phyloP scores from a whole-genome alignment of 2,113 vertebrate genomes.

The Etia nguti region DNA sequence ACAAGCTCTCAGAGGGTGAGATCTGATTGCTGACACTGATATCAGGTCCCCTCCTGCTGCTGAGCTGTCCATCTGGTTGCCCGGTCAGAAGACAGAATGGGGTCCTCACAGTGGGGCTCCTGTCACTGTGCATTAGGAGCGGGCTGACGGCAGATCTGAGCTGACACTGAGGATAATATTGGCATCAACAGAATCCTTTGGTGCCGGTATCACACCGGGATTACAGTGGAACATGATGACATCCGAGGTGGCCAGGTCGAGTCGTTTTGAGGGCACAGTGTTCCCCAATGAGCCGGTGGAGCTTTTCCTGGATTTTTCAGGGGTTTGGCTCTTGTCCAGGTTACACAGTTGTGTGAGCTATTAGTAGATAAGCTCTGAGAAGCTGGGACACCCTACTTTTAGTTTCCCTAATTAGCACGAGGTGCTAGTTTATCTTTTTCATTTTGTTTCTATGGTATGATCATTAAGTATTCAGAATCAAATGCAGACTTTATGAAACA shows the following conservation, averaged over 20 bases:
- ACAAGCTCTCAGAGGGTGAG: slow-evolving; percentile 55
- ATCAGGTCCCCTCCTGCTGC: slow-evolving; percentile 54
- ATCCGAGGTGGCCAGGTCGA: slow-evolving; percentile 37
- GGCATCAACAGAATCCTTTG: slow-evolving; percentile 50
- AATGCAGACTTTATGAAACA: background rate
- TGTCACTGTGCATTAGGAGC: slow-evolving; percentile 61
- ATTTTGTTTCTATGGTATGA: background rate
- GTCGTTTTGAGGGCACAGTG: slow-evolving; percentile 18
- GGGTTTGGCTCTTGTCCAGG: slow-evolving; percentile 13
- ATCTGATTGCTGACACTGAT: slow-evolving; percentile 72
- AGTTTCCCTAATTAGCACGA: background rate
- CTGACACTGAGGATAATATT: slow-evolving; percentile 64
- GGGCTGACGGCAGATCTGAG: slow-evolving; percentile 37
- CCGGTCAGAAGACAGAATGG: slow-evolving; percentile 59
- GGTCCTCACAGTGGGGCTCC: slow-evolving; percentile 56
- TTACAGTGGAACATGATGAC: slow-evolving; percentile 43
- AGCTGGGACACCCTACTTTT: slow-evolving; percentile 17
- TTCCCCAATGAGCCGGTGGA: slow-evolving; percentile 24
- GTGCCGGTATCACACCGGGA: slow-evolving; percentile 26
- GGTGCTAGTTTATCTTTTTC: background rate
- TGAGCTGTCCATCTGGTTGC: slow-evolving; percentile 67
- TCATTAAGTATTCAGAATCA: background rate
- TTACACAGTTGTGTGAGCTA: background rate
- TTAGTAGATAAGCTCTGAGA: background rate
- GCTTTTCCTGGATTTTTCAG: slow-evolving; percentile 23